Conservation (phyloP, 2,888 invertebrate genomes). For the Mystacides longicornis region DNA sequence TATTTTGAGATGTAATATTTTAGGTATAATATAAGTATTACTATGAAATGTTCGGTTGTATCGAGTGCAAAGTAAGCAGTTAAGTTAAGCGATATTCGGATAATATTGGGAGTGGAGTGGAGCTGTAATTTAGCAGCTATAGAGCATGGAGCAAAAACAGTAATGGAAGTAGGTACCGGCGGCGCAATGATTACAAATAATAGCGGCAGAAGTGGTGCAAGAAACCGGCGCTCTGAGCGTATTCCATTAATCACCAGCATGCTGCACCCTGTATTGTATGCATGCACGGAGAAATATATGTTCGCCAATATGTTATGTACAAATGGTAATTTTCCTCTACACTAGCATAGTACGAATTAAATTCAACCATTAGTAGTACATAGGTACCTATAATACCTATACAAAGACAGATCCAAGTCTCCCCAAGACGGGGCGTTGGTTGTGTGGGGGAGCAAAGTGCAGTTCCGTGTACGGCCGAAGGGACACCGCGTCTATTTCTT, state of each 20-base stretch:
- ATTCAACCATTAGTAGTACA: slow-evolving; percentile 3
- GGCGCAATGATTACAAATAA: not conserved
- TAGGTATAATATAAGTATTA: too few species aligned
- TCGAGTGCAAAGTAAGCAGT: too few species aligned
- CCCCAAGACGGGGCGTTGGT: not conserved
- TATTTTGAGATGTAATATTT: too few species aligned
- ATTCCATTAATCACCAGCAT: not conserved
- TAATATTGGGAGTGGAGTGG: too few species aligned
- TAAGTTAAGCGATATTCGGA: too few species aligned
- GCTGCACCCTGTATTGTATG: not conserved
- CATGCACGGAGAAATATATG: not conserved
- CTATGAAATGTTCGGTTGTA: too few species aligned
- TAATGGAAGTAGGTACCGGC: too few species aligned
- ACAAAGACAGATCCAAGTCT: not conserved
- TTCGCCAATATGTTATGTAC: slow-evolving; percentile 1
- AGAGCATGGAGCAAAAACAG: too few species aligned
- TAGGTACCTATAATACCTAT: too few species aligned
- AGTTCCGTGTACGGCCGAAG: slow-evolving; percentile 22
- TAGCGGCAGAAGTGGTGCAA: not conserved
- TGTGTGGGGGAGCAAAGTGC: slow-evolving; percentile 21
- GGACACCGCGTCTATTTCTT: not conserved
- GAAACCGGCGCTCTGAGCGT: not conserved
- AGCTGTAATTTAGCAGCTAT: too few species aligned
- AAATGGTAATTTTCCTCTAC: not conserved
- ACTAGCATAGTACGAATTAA: not conserved